Percentiles rank a stretch among this genome's conserved stretches.
These are phyloP conservation scores for Portevinia maculata DNA, from an alignment of 2,888 invertebrate species.

Conservation along the genomic window DNA sequence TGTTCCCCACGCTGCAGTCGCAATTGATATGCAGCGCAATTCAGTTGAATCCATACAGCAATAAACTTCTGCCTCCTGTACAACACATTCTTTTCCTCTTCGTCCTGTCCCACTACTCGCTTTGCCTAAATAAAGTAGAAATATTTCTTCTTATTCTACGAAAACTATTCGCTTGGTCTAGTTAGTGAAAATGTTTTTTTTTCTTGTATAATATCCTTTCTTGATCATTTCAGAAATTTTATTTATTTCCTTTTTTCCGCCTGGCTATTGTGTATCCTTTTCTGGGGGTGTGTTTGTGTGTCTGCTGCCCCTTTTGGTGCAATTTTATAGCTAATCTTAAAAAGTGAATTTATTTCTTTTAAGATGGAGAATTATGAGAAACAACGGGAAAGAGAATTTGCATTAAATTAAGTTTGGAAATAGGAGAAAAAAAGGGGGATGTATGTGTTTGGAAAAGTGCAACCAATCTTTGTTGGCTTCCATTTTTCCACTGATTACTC, in stretches of 20 bases:
- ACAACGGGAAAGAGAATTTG: slow-evolving; percentile 11
- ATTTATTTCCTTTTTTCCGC: slow-evolving; percentile 35
- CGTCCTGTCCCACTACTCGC: background rate
- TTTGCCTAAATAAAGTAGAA: slow-evolving; percentile 29
- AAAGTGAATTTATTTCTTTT: slow-evolving; percentile 36
- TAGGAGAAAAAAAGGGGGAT: background rate
- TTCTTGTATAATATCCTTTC: slow-evolving; percentile 29
- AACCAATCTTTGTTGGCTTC: slow-evolving; percentile 15
- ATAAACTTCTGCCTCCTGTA: slow-evolving; percentile 57
- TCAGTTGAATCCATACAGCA: slow-evolving; percentile 71
- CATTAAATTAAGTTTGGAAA: slow-evolving; percentile 22
- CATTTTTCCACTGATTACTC: slow-evolving; percentile 41
- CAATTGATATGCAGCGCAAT: slow-evolving; percentile 69
- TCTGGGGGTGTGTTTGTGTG: background rate
- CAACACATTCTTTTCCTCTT: slow-evolving; percentile 24
- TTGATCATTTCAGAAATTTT: slow-evolving; percentile 27
- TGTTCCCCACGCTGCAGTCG: background rate
- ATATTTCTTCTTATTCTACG: slow-evolving; percentile 36
- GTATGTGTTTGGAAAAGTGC: slow-evolving; percentile 3
- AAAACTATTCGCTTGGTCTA: slow-evolving; percentile 54
- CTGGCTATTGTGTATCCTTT: background rate
- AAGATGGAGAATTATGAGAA: background rate
- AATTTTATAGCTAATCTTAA: slow-evolving; percentile 52
- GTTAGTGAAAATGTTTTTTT: slow-evolving; percentile 23
- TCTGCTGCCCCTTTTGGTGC: slow-evolving; percentile 20